Evolutionary conservation across 2,888 invertebrate species (phyloP).

Genomic region (Synanthedon formicaeformis): DNA sequence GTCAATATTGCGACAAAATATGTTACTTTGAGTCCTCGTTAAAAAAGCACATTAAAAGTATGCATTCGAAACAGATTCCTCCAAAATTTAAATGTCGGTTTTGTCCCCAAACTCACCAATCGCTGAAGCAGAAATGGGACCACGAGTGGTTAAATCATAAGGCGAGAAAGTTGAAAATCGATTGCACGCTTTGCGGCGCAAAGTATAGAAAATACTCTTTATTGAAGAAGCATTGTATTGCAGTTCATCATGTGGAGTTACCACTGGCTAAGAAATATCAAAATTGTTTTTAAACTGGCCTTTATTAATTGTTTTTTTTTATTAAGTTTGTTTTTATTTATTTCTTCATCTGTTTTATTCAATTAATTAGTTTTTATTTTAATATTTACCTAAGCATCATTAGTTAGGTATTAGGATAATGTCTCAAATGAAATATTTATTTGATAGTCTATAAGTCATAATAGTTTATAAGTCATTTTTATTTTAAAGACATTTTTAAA

Average conservation of each 20-base stretch:
- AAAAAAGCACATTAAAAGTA: constrained; percentile 49
- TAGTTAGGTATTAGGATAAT: no score
- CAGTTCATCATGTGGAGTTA: constrained; percentile 31
- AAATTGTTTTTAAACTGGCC: no score
- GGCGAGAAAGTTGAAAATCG: constrained; percentile 51
- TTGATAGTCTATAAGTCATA: no score
- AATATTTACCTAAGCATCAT: no score
- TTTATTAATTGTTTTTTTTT: no score
- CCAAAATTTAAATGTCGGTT: constrained; percentile 42
- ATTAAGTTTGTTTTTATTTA: no score
- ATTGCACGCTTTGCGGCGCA: constrained; percentile 44
- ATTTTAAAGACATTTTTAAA: no score
- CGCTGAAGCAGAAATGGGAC: constrained; percentile 58
- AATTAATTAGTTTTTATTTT: no score
- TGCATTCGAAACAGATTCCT: constrained; percentile 28
- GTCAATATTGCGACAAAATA: constrained; percentile 35
- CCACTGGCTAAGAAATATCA: constrained; percentile 17
- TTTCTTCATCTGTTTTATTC: no score
- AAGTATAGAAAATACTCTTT: constrained; percentile 57
- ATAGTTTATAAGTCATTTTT: no score
- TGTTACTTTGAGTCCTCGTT: constrained; percentile 58
- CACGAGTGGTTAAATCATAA: constrained; percentile 58
- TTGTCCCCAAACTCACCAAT: constrained; percentile 35
- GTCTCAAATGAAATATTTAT: no score
- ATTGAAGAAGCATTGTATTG: constrained; percentile 41